Evolutionary conservation across 2,888 invertebrate genomes (phyloP).

Genomic region (Chrysopilus asiliformis): DNA sequence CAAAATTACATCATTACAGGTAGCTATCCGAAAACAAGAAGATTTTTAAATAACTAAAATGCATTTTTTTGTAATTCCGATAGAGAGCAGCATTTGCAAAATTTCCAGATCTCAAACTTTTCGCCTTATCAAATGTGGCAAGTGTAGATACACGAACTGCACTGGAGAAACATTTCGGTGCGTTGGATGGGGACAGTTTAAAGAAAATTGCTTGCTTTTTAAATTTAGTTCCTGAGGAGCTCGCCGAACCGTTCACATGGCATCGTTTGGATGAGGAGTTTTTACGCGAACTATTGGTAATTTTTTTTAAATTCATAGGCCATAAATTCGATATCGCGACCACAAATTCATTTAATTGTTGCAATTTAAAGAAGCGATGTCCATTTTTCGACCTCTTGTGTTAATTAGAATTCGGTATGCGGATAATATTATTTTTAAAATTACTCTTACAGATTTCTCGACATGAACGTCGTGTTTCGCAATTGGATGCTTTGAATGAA

Average conservation of each 20-base stretch:
- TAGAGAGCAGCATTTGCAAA: constrained; percentile 88
- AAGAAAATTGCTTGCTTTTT: constrained; percentile 77
- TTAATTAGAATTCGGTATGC: no score
- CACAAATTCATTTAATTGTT: no score
- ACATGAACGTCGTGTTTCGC: constrained; percentile 81
- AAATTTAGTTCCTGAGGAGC: constrained; percentile 69
- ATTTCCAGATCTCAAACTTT: constrained; percentile 71
- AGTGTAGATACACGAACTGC: constrained; percentile 83
- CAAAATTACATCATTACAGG: constrained; percentile 80
- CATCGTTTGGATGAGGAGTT: constrained; percentile 68
- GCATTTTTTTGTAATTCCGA: background rate
- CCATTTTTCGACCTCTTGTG: no score
- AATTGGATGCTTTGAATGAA: constrained; percentile 86
- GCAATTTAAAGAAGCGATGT: no score
- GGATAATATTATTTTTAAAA: no score
- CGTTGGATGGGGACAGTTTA: constrained; percentile 56
- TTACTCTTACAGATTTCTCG: constrained; percentile 51
- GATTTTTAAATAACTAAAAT: no score
- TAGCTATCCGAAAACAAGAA: constrained; percentile 23
- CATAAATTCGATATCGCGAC: no score
- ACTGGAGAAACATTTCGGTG: constrained; percentile 70
- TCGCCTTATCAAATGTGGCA: constrained; percentile 87
- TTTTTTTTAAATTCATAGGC: constrained; percentile 20
- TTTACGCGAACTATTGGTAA: constrained; percentile 73
- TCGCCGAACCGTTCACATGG: constrained; percentile 49